phyloP scores from a whole-genome alignment of 2,797 vertebrate species.

The Florisuga fusca region DNA sequence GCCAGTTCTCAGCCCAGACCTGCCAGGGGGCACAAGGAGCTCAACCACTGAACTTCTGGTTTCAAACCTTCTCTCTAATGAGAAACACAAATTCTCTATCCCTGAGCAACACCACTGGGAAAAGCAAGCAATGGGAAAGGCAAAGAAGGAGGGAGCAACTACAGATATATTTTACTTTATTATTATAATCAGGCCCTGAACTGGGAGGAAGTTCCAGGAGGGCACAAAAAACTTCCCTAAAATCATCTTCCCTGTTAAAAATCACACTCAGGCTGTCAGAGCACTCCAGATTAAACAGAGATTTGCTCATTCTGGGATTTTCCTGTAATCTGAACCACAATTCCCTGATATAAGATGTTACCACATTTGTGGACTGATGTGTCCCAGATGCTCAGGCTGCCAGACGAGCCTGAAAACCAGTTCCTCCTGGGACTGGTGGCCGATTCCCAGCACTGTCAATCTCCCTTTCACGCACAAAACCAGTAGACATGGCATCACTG shows the following conservation, averaged over 20 bases:
- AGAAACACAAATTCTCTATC: not conserved
- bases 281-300: not conserved
- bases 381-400: not conserved
- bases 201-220: not conserved
- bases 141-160: not conserved
- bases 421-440: not conserved
- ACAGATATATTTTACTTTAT: not conserved
- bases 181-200: not conserved
- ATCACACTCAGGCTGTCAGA: not conserved
- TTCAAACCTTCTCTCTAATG: not conserved
- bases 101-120: not conserved
- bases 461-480: not conserved
- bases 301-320: constrained; percentile 18
- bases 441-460: constrained; percentile 16
- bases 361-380: not conserved
- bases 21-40: not conserved
- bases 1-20: not conserved
- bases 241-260: not conserved
- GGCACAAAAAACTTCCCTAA: not conserved
- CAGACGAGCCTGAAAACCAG: not conserved
- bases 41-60: not conserved
- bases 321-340: constrained; percentile 54
- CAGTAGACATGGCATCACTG: not conserved
- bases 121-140: not conserved
- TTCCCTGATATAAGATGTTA: constrained; percentile 42